Percentiles rank a stretch among this genome's conserved stretches.
phyloP scores from a whole-genome alignment of 2,797 vertebrate species.

The Oreonectes daqikongensis region DNA sequence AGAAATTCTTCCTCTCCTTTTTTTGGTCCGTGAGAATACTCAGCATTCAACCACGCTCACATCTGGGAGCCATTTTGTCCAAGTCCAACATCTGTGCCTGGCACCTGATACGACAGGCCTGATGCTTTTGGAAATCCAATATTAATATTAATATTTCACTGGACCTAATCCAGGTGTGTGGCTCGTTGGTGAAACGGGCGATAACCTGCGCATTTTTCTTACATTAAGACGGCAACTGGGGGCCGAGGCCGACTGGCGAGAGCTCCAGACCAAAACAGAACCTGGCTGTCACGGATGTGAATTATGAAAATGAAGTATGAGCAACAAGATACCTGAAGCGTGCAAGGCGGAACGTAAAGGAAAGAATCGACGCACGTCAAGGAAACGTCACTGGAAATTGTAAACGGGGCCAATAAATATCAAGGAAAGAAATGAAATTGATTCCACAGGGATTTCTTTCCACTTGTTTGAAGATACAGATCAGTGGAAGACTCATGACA shows the following conservation, averaged over 20 bases:
- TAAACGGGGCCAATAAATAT: constrained; percentile 7
- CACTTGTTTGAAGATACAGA: background rate
- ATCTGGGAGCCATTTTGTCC: constrained; percentile 56
- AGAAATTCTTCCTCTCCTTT: constrained; percentile 30
- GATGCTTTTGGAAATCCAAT: constrained; percentile 48
- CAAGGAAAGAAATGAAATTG: constrained; percentile 6
- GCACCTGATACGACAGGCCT: constrained; percentile 44
- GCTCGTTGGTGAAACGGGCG: constrained; percentile 14
- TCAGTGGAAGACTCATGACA: background rate
- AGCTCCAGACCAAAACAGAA: constrained; percentile 45
- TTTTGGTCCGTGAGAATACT: constrained; percentile 36
- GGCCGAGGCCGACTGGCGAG: constrained; percentile 2
- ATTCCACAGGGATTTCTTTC: constrained; percentile 16
- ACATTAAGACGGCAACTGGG: constrained; percentile 3
- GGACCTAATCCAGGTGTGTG: constrained; percentile 37
- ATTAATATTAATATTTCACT: constrained; percentile 51
- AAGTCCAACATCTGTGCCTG: constrained; percentile 51
- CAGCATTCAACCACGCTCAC: constrained; percentile 40
- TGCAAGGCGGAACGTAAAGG: constrained; percentile 13
- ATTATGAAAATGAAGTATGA: constrained; percentile 39
- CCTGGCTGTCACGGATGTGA: constrained; percentile 23
- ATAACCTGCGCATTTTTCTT: constrained; percentile 47
- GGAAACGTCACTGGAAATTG: constrained; percentile 40
- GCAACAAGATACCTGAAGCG: constrained; percentile 23
- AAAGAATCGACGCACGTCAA: constrained; percentile 30